Base-by-base conservation (phyloP, 2,113 vertebrate genomes). In the Solenodon paradoxus region DNA sequence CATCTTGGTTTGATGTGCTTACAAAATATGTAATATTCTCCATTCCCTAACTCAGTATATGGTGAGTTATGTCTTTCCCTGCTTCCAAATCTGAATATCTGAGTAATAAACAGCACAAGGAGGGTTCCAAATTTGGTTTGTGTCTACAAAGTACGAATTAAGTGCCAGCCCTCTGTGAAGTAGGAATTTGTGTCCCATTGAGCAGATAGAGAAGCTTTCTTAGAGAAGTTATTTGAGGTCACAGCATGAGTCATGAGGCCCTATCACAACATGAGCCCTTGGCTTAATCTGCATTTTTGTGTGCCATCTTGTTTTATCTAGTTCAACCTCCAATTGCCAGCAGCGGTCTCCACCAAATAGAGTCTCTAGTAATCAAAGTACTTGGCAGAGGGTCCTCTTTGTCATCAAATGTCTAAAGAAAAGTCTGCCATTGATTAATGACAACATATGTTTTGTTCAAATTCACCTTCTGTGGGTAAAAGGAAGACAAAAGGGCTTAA, bases 191-290 rank as follows among this genome's bases (percentile, higher is more conserved):
- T 69, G 79, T 45, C 45, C 61, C 66, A 79, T 17, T 53, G 53
- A 82, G 57, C 59, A 72, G 92, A 81, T 47, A 53, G 49, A 26
- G 68, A 84, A 92, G 47, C 55, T 42, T 15, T 51, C 55, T n/a
- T 85, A 45, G 32, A 78, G 40, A 84, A 84, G 87, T 84, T 87
- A 92, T 55, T 78, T 32, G 26, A 93, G 93, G 85, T 92, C 45
- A 12, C 42, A 40, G 19, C 1, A 0, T 87, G 86, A 96, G 57
- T 96, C 92, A 96, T 19, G 9, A 66, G 90, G 77, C 57, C 35
- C 1, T 49, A 81, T 95, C 66, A 61, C 61, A 96, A 69, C 68
- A 78, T 16, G 61, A 90, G 71, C 57, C 42, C 51, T 95, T 93
- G 87, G 75, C 94, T 72, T 88, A 6, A 15, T 88, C 45, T 71